Evolutionary conservation across 2,797 vertebrate genomes (phyloP).

Genomic region (Schizothorax lantsangensis): DNA sequence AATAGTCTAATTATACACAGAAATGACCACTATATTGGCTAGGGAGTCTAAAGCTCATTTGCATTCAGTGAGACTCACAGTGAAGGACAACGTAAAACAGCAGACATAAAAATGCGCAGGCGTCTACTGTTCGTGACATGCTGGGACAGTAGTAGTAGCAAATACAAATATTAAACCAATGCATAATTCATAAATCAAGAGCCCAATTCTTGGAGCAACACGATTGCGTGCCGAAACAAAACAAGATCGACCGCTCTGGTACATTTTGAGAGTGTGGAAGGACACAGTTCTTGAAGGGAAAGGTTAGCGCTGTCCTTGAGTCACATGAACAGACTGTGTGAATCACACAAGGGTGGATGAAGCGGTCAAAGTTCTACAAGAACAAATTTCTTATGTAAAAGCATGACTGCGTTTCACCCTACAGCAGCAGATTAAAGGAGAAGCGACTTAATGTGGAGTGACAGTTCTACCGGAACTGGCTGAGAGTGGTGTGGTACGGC

Average conservation of each 20-base stretch:
- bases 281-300: slow-evolving; percentile 38
- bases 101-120: slow-evolving; percentile 38
- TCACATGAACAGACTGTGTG: slow-evolving; percentile 47
- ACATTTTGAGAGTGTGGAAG: slow-evolving; percentile 6
- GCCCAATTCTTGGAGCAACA: neutral
- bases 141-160: slow-evolving; percentile 36
- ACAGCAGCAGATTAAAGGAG: slow-evolving; percentile 66
- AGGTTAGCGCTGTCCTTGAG: slow-evolving; percentile 60
- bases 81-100: slow-evolving; percentile 50
- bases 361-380: slow-evolving; percentile 40
- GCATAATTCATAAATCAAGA: slow-evolving; percentile 34
- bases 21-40: slow-evolving; percentile 24
- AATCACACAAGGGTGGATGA: slow-evolving; percentile 51
- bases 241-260: slow-evolving; percentile 11
- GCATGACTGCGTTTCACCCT: slow-evolving; percentile 67
- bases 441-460: slow-evolving; percentile 70
- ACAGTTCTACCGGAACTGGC: slow-evolving; percentile 68
- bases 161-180: slow-evolving; percentile 35
- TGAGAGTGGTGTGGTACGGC: slow-evolving; percentile 58
- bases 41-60: slow-evolving; percentile 48
- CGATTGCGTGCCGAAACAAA: slow-evolving; percentile 4
- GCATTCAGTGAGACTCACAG: slow-evolving; percentile 51
- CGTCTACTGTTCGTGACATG: neutral
- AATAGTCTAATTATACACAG: slow-evolving; percentile 47
- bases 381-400: slow-evolving; percentile 71